Percentiles rank a stretch among this genome's conserved stretches.
These are phyloP conservation scores for Euzophera pinguis DNA, from an alignment of 2,888 invertebrate genomes.

Conservation along the genomic window DNA sequence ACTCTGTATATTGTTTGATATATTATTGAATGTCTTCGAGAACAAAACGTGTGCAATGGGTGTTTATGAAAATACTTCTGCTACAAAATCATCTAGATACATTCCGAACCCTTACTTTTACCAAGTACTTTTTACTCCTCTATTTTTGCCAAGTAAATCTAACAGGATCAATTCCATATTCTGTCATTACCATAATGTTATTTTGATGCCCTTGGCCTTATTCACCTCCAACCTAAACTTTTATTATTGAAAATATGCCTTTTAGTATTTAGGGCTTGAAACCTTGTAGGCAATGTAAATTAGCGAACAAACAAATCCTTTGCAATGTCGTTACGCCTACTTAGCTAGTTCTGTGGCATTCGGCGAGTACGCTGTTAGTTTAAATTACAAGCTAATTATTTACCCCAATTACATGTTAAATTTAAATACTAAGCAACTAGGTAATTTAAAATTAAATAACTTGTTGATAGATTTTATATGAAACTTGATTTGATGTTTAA, in stretches of 20 bases:
- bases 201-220: conserved; percentile 32
- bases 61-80: too few species aligned
- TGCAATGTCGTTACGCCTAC: conserved; percentile 25
- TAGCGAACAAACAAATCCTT: conserved; percentile 9
- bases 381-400: neutral
- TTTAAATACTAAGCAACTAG: too few species aligned
- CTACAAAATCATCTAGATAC: neutral
- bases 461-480: too few species aligned
- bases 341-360: conserved; percentile 22
- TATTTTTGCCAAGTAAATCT: conserved; percentile 1
- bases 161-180: conserved; percentile 16
- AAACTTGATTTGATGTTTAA: too few species aligned
- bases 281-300: conserved; percentile 14
- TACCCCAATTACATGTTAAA: neutral
- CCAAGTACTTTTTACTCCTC: neutral
- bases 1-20: too few species aligned
- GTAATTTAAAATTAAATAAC: too few species aligned
- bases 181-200: conserved; percentile 36
- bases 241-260: neutral
- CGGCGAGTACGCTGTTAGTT: conserved; percentile 7
- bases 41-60: too few species aligned
- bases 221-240: neutral
- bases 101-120: neutral
- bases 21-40: too few species aligned
- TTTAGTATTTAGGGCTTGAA: neutral